Evolutionary conservation across 2,113 vertebrate species (phyloP), one percentile per base, ranked within the genome.

Genomic region (Mesocricetus auratus): DNA sequence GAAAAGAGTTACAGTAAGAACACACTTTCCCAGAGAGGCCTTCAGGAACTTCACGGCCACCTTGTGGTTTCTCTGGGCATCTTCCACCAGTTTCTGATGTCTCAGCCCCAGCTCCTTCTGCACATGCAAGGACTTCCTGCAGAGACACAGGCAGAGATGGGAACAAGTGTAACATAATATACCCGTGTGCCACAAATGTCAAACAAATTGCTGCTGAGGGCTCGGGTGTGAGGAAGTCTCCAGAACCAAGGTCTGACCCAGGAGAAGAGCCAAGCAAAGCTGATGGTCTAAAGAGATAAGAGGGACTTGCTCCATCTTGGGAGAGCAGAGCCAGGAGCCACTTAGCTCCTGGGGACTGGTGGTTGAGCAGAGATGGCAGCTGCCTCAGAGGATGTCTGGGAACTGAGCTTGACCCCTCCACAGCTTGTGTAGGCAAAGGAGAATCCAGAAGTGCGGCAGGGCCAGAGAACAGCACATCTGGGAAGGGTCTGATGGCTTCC

Each of bases 1-100:
- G 69, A 15, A 15, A 15, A 15, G 62, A 6, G 9, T 3, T 7
- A 1, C 42, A 26, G 1, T 53, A 42, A 66, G 24, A 2, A 47
- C 4, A 5, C 81, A 99, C 99, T 99, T 99, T 87, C 98, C 98
- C 90, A 99, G 96, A 56, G 99, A 99, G 96, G 99, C 97, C 94
- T 98, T 99, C 81, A 99, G 98, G 98, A 99, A 99, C 94, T 81
- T 96, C 22, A 98, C 97, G 4, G 99, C 98, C 69, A 97, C 98
- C 94, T 93, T 96, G 47, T 96, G 99, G 94, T 97, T 98, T 87
- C 33, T 98, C 96, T 77, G 97, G 58, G 97, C 97, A 19, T 99
- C 99, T 56, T 99, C 98, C 0, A 96, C 62, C 62, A 98, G 96
- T 96, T 97, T 98, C 97, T 98, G 98, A 93, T 95, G 93, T 42